Evolutionary conservation across 2,797 vertebrate species (phyloP), one percentile per base, ranked within the genome.

Genomic region (Sebastes vulpes): DNA sequence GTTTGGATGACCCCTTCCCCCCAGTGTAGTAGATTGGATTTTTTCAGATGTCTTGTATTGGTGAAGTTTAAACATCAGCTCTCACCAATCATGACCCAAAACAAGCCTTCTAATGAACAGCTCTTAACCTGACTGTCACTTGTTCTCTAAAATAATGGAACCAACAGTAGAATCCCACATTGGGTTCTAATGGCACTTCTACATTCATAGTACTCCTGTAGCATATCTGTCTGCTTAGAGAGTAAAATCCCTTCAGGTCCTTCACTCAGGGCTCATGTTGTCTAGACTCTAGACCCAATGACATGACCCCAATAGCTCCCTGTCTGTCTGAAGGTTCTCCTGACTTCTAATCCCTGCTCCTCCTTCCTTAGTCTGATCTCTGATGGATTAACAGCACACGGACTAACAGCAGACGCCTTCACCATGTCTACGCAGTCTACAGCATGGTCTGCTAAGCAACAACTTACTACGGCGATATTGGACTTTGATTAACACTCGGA

Each of bases 351-450:
- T 92, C 90, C 89, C 53, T 75, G 75, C 85, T 71, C 67, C 65
- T 71, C 35, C 23, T 11, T 58, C 60, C 69, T 91, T 96, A 95
- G 95, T 95, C 91, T 93, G 65, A 89, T 90, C 79, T 86, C 75
- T 87, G 74, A 72, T 78, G 91, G 61, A 95, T 95, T 95, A 94
- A 79, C 64, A 46, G 65, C 68, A 78, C 23, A 65, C 53, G 32
- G 29, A 57, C 80, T 21, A 65, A 61, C 77, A 72, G 65, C 56
- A 53, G 35, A 75, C 48, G n/a, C 21, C 65, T 65, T 71, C 16
- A 52, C 42, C 28, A 38, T 38, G 35, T 38, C 35, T 38, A 38
- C 35, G 35, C 35, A 18, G 26, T 29, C 16, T 46, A 32, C 12
- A 63, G 32, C 20, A 31, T 31, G 9, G 9, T 38, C 63, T 52